Evolutionary conservation across 2,888 invertebrate genomes (phyloP).

Genomic region (Leucania comma): DNA sequence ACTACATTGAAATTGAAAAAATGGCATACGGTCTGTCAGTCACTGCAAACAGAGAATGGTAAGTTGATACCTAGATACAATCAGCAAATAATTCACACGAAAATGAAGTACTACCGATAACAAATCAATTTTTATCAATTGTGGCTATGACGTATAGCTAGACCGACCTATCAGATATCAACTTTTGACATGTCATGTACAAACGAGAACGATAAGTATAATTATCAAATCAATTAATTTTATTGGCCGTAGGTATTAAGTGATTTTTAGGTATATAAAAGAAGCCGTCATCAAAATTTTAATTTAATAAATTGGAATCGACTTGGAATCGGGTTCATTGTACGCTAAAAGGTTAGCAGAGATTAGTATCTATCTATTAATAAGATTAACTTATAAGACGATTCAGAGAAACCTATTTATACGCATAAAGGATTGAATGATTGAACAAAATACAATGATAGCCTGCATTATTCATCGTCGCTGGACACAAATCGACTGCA

Average conservation of each 20-base stretch:
- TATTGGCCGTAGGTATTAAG: slow-evolving; percentile 25
- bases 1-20: not conserved
- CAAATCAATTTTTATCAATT: not conserved
- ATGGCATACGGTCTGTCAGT: not conserved
- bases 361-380: slow-evolving; percentile 67
- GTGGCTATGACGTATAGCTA: not conserved
- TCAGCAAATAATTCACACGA: not conserved
- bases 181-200: not conserved
- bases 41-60: too few relatives aligned
- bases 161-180: not conserved
- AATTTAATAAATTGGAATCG: slow-evolving; percentile 33
- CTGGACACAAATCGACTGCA: slow-evolving; percentile 41
- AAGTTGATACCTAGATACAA: too few relatives aligned
- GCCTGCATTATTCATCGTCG: slow-evolving; percentile 58
- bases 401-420: slow-evolving; percentile 58
- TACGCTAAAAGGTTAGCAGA: slow-evolving; percentile 57
- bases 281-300: slow-evolving; percentile 24
- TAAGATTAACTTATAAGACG: slow-evolving; percentile 60
- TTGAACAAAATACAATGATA: slow-evolving; percentile 51
- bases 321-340: slow-evolving; percentile 67
- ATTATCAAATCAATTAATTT: slow-evolving; percentile 32
- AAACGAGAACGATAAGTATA: slow-evolving; percentile 10
- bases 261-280: slow-evolving; percentile 25
- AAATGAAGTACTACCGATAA: not conserved
- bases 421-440: slow-evolving; percentile 57